phyloP scores from a whole-genome alignment of 2,113 vertebrate genomes.

The Aleadryas rufinucha region DNA sequence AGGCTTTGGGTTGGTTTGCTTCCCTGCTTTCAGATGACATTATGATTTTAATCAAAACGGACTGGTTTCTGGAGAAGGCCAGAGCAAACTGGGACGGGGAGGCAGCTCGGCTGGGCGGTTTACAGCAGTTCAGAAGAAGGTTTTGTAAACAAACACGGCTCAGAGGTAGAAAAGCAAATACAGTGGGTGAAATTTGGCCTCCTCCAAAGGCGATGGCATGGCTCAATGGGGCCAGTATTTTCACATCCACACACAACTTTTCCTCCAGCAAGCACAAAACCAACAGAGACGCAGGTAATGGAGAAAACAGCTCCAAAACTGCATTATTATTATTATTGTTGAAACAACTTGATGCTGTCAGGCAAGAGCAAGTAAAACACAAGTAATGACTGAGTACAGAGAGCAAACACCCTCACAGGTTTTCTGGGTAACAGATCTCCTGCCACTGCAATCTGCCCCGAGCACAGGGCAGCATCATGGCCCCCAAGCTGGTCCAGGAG shows the following conservation, averaged over 20 bases:
- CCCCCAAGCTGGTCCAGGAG: accelerated
- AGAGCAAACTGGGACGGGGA: neutral
- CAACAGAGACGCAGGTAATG: neutral
- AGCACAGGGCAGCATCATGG: accelerated
- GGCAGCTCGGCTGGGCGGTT: neutral
- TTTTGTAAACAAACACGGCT: conserved; percentile 43
- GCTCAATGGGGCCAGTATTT: conserved; percentile 35
- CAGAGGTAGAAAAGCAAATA: conserved; percentile 54
- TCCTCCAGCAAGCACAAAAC: conserved; percentile 31
- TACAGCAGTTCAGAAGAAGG: conserved; percentile 28
- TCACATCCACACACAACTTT: neutral
- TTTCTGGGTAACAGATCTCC: neutral
- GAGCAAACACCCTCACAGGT: neutral
- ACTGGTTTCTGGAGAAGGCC: conserved; percentile 30
- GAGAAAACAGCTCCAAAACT: conserved; percentile 7
- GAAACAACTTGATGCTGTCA: neutral
- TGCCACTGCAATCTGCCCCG: neutral
- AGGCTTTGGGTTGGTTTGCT: neutral
- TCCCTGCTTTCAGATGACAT: conserved; percentile 33
- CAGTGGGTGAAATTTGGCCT: conserved; percentile 24
- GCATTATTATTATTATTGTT: neutral
- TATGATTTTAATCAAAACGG: conserved; percentile 44
- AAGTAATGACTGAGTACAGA: neutral
- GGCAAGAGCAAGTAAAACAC: neutral
- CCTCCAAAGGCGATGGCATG: neutral